Evolutionary conservation across 2,888 invertebrate genomes (phyloP), one percentile per base, ranked within the genome.

Genomic region (Bhutanitis thaidina): DNA sequence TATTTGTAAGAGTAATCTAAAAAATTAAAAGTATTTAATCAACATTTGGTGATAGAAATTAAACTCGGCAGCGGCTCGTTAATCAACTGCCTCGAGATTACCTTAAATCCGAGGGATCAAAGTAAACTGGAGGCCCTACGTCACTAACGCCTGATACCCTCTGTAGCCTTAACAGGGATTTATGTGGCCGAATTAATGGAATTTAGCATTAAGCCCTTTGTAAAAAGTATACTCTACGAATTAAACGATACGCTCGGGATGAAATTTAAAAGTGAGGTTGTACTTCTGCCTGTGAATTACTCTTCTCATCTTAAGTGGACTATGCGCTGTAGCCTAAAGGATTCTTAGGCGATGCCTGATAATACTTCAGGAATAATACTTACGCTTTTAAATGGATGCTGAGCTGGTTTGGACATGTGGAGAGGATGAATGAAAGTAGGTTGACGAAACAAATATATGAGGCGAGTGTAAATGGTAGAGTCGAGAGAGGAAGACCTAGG

Each of bases 131-230:
- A 20, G 25, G 40, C 46, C 47, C 47, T 47, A 43, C 52, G 52
- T 52, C 52, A 46, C 43, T 55, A 41, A 45, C 52, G 12, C 30
- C 49, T 52, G 52, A 43, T 46, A 43, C 43, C 41, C 64, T 56
- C 55, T 53, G 58, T 64, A 64, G 65, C 61, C 73, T 56, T 70
- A 68, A 71, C 67, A 58, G 57, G 65, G 71, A 77, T 78, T 76
- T 73, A 77, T 72, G 73, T 73, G 71, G 71, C 62, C 55, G 72
- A 77, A 75, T 75, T 77, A 77, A 77, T 74, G 64, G 65, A 69
- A 74, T 78, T 76, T 67, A 72, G 68, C 74, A 69, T 64, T 71
- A 70, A 73, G 67, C 64, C 66, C 59, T 71, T 69, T 71, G 65
- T 66, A 70, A 74, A 77, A 74, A 73, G 56, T 52, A 47, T 51